Percentiles rank a stretch among this genome's conserved stretches.
phyloP scores from a whole-genome alignment of 2,797 vertebrate genomes.

The Borostomias antarcticus region DNA sequence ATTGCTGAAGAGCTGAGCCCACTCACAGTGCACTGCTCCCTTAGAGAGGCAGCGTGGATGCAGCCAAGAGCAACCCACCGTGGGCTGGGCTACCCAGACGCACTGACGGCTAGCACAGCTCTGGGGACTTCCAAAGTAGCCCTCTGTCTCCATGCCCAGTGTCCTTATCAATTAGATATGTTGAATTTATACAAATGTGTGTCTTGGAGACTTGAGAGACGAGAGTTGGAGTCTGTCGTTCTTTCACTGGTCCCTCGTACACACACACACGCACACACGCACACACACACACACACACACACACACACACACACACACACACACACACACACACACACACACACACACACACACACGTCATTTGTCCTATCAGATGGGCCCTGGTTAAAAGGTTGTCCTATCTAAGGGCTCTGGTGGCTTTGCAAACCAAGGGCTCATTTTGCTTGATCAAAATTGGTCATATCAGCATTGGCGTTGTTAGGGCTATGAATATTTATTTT shows the following conservation, averaged over 20 bases:
- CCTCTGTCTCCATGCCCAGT: slow-evolving; percentile 13
- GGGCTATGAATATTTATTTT: too few relatives aligned
- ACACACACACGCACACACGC: too few relatives aligned
- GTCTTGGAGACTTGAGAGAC: slow-evolving; percentile 33
- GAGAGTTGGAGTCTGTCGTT: slow-evolving; percentile 23
- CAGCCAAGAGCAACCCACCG: slow-evolving; percentile 25
- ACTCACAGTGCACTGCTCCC: slow-evolving; percentile 7
- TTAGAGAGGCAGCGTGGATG: background rate
- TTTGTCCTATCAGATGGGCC: slow-evolving; percentile 16
- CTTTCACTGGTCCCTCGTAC: slow-evolving; percentile 24
- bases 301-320: background rate
- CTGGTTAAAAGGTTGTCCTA: background rate
- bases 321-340: background rate
- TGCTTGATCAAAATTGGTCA: too few relatives aligned
- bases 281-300: too few relatives aligned
- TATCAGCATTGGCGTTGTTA: too few relatives aligned
- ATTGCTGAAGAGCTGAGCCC: slow-evolving; percentile 17
- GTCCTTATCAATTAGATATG: slow-evolving; percentile 31
- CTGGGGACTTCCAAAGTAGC: slow-evolving; percentile 22
- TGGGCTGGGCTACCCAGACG: slow-evolving; percentile 17
- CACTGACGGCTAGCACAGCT: slow-evolving; percentile 28
- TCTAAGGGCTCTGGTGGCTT: too few relatives aligned
- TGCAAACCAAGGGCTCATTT: too few relatives aligned
- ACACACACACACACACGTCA: slow-evolving; percentile 11
- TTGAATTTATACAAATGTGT: slow-evolving; percentile 42